These are phyloP conservation scores for Nesoenas mayeri DNA, from an alignment of 2,113 vertebrate species.

Conservation along the genomic window DNA sequence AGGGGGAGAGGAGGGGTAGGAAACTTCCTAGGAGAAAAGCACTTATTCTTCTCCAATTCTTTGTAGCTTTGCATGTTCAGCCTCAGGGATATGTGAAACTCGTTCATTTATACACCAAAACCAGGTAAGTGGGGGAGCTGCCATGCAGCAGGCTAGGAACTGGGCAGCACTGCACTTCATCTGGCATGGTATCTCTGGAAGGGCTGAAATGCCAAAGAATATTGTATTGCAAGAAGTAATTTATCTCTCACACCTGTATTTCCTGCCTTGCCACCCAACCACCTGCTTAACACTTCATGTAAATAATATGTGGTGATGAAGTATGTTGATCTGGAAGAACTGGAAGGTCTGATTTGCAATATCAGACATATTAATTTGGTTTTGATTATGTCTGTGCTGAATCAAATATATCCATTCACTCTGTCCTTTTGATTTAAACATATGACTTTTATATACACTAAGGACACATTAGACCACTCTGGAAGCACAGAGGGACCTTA, in stretches of 20 bases:
- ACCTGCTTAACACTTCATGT: neutral
- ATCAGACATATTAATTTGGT: neutral
- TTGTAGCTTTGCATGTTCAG: neutral
- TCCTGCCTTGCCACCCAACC: neutral
- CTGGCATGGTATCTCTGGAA: neutral
- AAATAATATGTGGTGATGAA: neutral
- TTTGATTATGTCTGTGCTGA: neutral
- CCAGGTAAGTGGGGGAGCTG: neutral
- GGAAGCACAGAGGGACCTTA: conserved; percentile 30
- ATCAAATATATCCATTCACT: neutral
- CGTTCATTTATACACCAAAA: neutral
- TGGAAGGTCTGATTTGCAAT: neutral
- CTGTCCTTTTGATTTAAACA: conserved; percentile 43
- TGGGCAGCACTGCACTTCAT: neutral
- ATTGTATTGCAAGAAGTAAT: neutral
- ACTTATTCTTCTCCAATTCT: neutral
- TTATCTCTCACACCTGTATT: neutral
- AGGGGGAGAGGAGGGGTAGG: neutral
- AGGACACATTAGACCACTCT: conserved; percentile 23
- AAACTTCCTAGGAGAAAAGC: neutral
- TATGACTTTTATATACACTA: conserved; percentile 48
- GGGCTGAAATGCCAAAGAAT: neutral
- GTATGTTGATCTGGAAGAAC: neutral
- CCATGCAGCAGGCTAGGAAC: neutral
- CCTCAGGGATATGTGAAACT: neutral